Evolutionary conservation across 2,113 vertebrate species (phyloP).

Genomic region (Electrona antarctica): DNA sequence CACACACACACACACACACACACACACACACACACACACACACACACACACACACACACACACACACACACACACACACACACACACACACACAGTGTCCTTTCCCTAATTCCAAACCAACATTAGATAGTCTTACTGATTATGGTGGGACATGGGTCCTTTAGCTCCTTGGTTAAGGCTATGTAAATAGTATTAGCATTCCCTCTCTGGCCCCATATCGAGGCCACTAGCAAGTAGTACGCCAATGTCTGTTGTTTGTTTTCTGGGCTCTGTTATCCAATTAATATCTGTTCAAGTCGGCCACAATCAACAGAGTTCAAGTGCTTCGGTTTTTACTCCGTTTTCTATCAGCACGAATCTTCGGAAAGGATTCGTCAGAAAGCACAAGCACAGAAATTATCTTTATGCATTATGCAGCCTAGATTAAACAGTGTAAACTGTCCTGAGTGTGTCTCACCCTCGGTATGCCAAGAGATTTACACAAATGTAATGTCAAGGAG

Average conservation of each 20-base stretch:
- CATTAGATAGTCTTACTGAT: conserved; percentile 39
- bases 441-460: no score
- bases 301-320: conserved; percentile 12
- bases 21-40: no score
- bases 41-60: no score
- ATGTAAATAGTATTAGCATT: conserved; percentile 46
- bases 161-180: conserved; percentile 34
- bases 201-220: background rate
- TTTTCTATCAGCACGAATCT: no score
- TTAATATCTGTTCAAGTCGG: background rate
- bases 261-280: conserved; percentile 13
- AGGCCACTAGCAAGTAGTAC: conserved; percentile 7
- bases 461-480: no score
- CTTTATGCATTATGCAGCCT: no score
- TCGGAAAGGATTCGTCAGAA: no score
- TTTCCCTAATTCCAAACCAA: conserved; percentile 39
- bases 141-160: conserved; percentile 48
- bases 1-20: conserved; percentile 1
- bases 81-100: conserved; percentile 43
- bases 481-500: no score
- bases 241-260: conserved; percentile 23
- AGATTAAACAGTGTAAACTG: no score
- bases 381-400: no score
- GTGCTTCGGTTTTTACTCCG: conserved; percentile 24
- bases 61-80: no score